phyloP scores from a whole-genome alignment of 2,113 vertebrate species.

The Barnardius zonarius region DNA sequence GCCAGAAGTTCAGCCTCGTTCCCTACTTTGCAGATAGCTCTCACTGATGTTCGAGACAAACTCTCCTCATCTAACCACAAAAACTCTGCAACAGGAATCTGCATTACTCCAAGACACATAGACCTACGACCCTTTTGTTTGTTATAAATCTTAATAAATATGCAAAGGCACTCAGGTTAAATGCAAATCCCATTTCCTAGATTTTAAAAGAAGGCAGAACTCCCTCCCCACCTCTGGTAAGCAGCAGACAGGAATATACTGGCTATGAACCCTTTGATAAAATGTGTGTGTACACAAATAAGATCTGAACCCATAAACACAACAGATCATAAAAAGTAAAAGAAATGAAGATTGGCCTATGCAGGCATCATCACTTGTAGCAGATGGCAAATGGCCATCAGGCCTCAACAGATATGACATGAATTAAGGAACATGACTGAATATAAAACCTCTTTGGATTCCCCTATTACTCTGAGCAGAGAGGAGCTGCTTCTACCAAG shows the following conservation, averaged over 20 bases:
- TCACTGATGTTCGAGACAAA: not conserved
- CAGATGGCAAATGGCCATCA: not conserved
- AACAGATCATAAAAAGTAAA: not conserved
- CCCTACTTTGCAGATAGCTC: not conserved
- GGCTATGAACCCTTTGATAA: not conserved
- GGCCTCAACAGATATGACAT: not conserved
- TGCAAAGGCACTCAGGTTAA: constrained; percentile 45
- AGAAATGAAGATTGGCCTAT: not conserved
- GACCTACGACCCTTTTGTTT: not conserved
- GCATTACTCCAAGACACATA: not conserved
- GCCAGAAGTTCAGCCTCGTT: not conserved
- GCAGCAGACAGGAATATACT: not conserved
- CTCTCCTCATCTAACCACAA: not conserved
- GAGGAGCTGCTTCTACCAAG: not conserved
- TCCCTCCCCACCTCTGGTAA: not conserved
- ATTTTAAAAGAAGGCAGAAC: not conserved
- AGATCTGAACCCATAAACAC: not conserved
- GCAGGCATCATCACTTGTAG: not conserved
- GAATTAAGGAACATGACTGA: not conserved
- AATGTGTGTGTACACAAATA: not conserved
- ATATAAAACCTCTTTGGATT: not conserved
- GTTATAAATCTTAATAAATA: not conserved
- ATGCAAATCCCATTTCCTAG: not conserved
- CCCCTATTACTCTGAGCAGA: not conserved
- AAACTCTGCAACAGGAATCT: not conserved